These are phyloP conservation scores for Patagioenas fasciata DNA, from an alignment of 2,113 vertebrate genomes.

Conservation along the genomic window DNA sequence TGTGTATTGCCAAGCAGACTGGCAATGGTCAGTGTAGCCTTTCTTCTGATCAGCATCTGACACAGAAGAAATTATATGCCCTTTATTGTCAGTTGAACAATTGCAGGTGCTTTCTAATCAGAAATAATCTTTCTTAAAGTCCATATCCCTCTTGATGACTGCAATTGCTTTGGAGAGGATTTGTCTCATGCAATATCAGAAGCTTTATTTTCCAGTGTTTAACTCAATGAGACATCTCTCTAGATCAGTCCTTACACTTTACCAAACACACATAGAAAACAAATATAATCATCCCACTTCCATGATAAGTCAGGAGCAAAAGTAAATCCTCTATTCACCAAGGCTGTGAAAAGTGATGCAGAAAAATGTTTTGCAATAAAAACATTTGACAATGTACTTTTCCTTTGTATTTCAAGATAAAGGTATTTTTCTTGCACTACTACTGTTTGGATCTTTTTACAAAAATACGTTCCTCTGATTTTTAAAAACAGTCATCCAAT, in stretches of 20 bases:
- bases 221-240: neutral
- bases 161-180: neutral
- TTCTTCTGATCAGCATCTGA: neutral
- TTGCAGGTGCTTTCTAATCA: neutral
- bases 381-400: neutral
- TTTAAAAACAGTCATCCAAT: neutral
- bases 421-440: neutral
- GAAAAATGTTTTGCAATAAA: neutral
- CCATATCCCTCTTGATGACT: neutral
- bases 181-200: neutral
- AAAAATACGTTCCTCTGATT: neutral
- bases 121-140: neutral
- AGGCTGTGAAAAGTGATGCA: neutral
- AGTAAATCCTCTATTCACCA: neutral
- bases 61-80: neutral
- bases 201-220: neutral
- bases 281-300: neutral
- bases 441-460: neutral
- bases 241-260: neutral
- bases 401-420: neutral
- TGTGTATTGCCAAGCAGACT: neutral
- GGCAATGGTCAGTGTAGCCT: neutral
- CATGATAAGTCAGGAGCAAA: neutral
- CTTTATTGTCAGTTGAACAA: neutral
- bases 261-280: neutral